A percentile compares a stretch with the other conserved stretches of the same genome.
These are phyloP conservation scores for Paelopatides confundens DNA, from an alignment of 53 echinoderm and acorn worm genomes.

Conservation along the genomic window DNA sequence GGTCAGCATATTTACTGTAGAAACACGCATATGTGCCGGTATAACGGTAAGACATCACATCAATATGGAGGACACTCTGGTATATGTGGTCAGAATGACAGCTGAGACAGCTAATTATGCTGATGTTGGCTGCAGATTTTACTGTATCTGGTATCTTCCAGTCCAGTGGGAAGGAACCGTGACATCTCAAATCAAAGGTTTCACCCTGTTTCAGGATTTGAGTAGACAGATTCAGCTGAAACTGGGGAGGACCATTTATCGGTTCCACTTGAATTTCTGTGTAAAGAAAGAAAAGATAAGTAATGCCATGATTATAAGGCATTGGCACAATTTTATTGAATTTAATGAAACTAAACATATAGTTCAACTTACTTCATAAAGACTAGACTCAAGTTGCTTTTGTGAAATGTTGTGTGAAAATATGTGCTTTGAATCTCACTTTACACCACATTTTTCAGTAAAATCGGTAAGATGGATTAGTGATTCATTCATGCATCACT, in stretches of 20 bases:
- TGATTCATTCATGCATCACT: no score
- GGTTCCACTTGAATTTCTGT: background rate
- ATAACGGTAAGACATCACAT: conserved; percentile 49
- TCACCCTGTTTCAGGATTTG: conserved; percentile 13
- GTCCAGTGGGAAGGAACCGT: conserved; percentile 61
- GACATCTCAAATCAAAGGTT: conserved; percentile 56
- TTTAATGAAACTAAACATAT: no score
- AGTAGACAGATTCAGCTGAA: background rate
- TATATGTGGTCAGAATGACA: background rate
- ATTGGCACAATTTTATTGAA: no score
- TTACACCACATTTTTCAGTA: no score
- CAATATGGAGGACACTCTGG: conserved; percentile 59
- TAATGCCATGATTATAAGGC: no score
- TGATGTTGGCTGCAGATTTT: background rate
- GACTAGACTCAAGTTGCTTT: no score
- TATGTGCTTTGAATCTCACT: no score
- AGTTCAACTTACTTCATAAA: no score
- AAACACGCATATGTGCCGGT: conserved; percentile 77
- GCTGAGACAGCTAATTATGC: background rate
- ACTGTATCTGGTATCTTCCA: conserved; percentile 50
- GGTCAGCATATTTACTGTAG: conserved; percentile 77
- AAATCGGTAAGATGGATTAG: no score
- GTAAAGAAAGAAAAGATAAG: background rate
- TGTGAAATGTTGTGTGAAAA: no score
- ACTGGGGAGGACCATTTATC: background rate